phyloP scores from a whole-genome alignment of 1,140 invertebrate species.

The Drosophila ogumai region DNA sequence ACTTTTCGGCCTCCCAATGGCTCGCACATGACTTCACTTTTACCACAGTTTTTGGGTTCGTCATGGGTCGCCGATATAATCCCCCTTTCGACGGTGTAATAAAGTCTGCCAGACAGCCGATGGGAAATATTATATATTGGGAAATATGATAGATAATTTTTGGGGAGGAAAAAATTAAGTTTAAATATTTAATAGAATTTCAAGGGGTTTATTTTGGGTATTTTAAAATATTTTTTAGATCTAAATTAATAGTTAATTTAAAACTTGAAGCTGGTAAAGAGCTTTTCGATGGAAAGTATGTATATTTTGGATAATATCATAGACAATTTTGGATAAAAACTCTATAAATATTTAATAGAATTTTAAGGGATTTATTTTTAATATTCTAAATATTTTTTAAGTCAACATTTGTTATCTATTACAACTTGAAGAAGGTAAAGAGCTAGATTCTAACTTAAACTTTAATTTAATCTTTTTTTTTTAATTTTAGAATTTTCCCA shows the following conservation, averaged over 20 bases:
- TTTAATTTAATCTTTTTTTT: neutral
- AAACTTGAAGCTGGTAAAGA: no score
- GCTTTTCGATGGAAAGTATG: no score
- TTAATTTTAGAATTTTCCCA: no score
- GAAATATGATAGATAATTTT: neutral
- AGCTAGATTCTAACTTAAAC: neutral
- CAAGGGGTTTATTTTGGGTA: no score
- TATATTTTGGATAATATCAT: no score
- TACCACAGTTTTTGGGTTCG: slow-evolving; percentile 30
- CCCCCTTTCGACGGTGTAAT: neutral
- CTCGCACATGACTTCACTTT: slow-evolving; percentile 55
- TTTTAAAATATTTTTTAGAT: no score
- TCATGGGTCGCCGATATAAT: slow-evolving; percentile 19
- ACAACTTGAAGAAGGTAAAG: neutral
- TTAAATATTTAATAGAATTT: neutral
- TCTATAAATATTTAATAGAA: no score
- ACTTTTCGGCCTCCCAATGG: slow-evolving; percentile 56
- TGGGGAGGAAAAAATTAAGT: no score
- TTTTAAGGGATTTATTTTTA: neutral
- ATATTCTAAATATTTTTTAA: neutral
- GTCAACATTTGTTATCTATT: no score
- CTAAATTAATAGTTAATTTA: no score
- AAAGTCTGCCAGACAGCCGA: neutral
- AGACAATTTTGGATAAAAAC: no score
- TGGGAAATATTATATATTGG: slow-evolving; percentile 2